Percentiles rank a stretch among this genome's conserved stretches.
Evolutionary conservation across 1,140 invertebrate species (phyloP).

Genomic region (Chrysomallon squamiferum): DNA sequence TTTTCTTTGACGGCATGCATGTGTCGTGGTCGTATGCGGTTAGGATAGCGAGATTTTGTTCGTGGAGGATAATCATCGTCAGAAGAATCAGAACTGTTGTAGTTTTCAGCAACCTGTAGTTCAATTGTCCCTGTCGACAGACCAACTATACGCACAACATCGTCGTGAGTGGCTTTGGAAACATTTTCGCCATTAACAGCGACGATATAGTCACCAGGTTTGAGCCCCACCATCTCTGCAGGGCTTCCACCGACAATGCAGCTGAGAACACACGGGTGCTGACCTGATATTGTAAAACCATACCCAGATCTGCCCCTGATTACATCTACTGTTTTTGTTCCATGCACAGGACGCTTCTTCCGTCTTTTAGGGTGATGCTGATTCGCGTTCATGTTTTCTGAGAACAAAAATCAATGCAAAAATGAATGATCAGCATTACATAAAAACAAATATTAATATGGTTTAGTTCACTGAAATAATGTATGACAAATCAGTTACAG

Average conservation of each 20-base stretch:
- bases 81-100: slow-evolving; percentile 77
- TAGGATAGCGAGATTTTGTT: slow-evolving; percentile 65
- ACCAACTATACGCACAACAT: slow-evolving; percentile 89
- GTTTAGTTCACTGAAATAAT: slow-evolving; percentile 1
- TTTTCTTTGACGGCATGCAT: background rate
- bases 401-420: background rate
- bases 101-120: slow-evolving; percentile 85
- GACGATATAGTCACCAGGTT: slow-evolving; percentile 89
- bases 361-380: slow-evolving; percentile 68
- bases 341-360: slow-evolving; percentile 81
- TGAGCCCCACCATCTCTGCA: slow-evolving; percentile 82
- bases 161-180: slow-evolving; percentile 87
- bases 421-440: background rate
- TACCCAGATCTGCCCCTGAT: slow-evolving; percentile 83
- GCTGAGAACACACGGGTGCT: slow-evolving; percentile 87
- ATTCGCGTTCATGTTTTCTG: slow-evolving; percentile 25
- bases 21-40: slow-evolving; percentile 65
- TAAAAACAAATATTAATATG: background rate
- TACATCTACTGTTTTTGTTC: slow-evolving; percentile 85
- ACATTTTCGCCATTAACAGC: slow-evolving; percentile 91
- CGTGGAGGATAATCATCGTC: slow-evolving; percentile 71
- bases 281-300: slow-evolving; percentile 92
- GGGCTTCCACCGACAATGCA: slow-evolving; percentile 86
- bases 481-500: background rate
- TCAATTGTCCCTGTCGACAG: slow-evolving; percentile 79